Percentiles rank a stretch among this genome's conserved stretches.
Conservation (phyloP, 2,888 invertebrate genomes). For the Allygus modestus region DNA sequence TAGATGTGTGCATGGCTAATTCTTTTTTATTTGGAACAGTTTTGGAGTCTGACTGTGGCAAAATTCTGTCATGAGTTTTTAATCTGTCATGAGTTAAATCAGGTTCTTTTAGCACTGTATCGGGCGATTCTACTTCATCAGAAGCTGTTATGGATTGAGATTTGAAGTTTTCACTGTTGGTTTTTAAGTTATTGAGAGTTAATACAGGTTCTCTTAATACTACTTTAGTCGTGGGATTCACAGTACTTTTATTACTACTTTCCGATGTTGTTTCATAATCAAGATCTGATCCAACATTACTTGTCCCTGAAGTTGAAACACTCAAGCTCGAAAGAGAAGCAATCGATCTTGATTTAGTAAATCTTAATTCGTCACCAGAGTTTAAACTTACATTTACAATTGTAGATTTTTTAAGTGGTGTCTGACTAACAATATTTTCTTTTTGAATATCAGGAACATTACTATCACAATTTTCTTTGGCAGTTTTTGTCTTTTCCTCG, state of each 20-base stretch:
- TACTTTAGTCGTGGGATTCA: neutral
- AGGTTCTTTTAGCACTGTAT: neutral
- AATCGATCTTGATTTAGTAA: slow-evolving; percentile 20
- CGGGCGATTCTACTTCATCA: neutral
- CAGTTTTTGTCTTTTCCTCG: neutral
- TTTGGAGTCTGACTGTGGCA: neutral
- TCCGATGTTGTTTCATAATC: slow-evolving; percentile 3
- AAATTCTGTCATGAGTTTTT: neutral
- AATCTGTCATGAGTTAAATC: neutral
- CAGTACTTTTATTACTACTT: neutral
- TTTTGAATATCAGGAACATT: neutral
- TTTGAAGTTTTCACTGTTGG: neutral
- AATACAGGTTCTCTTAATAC: neutral
- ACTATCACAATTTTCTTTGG: neutral
- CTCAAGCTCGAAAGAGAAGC: slow-evolving; percentile 8
- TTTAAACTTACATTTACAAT: slow-evolving; percentile 30
- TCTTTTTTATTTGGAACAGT: neutral
- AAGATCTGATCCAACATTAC: neutral
- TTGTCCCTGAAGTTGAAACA: slow-evolving; percentile 5
- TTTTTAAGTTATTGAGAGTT: neutral
- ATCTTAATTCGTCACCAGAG: slow-evolving; percentile 3
- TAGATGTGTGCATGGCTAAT: neutral
- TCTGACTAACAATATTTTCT: neutral
- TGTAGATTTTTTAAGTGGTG: neutral
- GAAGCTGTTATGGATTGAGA: neutral